Evolutionary conservation across 2,797 vertebrate species (phyloP), one percentile per base, ranked within the genome.

Genomic region (Eospalax fontanierii): DNA sequence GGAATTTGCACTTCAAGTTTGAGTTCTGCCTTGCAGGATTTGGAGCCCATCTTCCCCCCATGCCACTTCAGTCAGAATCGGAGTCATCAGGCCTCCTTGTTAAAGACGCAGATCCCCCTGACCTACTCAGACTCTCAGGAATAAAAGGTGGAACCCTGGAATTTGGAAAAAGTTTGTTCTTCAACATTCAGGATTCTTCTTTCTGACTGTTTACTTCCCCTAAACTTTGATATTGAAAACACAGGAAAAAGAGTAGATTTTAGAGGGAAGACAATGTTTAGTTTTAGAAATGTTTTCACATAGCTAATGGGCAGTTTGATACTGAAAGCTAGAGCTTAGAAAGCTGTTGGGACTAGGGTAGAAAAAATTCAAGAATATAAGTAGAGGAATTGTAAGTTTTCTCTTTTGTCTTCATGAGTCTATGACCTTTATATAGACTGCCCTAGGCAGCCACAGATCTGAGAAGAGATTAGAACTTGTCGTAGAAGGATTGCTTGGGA

Each of bases 371-470:
- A 66, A 78, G 91, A 87, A 46, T 30, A 10, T 40, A 59, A 40
- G 1, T 10, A 54, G 7, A 76, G 54, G 57, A 35, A 88, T 70
- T 59, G 8, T 6, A 54, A 50, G 81, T 92, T 65, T 93, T 90
- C 91, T 93, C 63, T 74, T 93, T 89, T 85, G 93, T 88, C 82
- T 82, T 89, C 46, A 11, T 35, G 7, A 57, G 92, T 70, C 65
- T 65, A 50, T 57, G 85, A 88, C 82, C 90, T 94, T 90, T 91
- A 91, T 35, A 54, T 6, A 30, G 33, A 40, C 87, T n/a, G 46
- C 63, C 85, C 30, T 26, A 38, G 68, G 59, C 86, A 88, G 83
- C 50, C 54, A 4, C 61, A 15, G 43, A 8, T 94, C 92, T 86
- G 76, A 46, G 33, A 87, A 91, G 66, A 79, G 73, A 54, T 66